phyloP scores from a whole-genome alignment of 2,888 invertebrate species.

The Argyra leucocephala region DNA sequence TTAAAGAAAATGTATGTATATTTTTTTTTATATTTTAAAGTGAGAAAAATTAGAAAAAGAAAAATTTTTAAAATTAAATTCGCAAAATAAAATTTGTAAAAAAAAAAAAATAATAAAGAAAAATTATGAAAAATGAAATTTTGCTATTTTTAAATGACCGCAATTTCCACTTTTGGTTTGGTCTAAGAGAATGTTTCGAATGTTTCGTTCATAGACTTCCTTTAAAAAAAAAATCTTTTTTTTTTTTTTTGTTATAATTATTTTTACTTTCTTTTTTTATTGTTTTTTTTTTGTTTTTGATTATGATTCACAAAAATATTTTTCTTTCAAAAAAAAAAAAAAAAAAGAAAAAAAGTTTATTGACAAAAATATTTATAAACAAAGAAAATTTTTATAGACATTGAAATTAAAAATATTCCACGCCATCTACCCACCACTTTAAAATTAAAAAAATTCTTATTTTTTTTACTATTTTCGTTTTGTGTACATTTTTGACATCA shows the following conservation, averaged over 20 bases:
- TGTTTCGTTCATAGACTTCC: background rate
- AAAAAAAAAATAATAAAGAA: background rate
- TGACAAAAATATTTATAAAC: background rate
- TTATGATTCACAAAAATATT: background rate
- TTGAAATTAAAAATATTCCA: constrained; percentile 1
- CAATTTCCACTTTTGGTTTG: constrained; percentile 6
- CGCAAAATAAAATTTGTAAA: background rate
- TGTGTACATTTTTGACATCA: too few species aligned
- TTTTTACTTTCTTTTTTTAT: background rate
- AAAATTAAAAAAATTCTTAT: too few species aligned
- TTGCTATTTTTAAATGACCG: background rate
- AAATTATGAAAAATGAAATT: background rate
- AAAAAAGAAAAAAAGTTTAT: background rate
- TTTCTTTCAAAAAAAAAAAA: background rate
- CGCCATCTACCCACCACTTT: background rate
- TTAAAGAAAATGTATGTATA: too few species aligned
- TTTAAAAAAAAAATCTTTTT: background rate
- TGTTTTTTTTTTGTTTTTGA: background rate
- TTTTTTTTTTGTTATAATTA: background rate
- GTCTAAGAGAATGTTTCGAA: background rate
- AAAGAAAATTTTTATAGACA: background rate
- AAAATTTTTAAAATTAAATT: background rate
- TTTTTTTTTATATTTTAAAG: too few species aligned
- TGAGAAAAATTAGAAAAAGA: background rate
- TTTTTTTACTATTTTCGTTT: too few species aligned